Conservation (phyloP, 2,797 vertebrate genomes). For the Scolopax bukidnonensis region DNA sequence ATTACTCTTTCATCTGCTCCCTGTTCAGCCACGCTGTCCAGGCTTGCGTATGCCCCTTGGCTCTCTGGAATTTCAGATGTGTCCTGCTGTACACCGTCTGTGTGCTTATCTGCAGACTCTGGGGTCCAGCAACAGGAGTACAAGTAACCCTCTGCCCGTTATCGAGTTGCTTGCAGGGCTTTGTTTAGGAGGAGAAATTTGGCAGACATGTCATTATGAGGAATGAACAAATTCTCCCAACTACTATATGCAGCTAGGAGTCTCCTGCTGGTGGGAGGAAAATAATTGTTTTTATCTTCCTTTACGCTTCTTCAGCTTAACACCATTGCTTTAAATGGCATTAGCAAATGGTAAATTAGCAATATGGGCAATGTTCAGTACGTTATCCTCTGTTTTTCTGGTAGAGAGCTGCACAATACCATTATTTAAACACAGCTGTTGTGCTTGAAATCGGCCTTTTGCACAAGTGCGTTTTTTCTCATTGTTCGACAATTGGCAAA, state of each 20-base stretch:
- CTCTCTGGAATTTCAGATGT: not conserved
- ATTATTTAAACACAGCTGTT: not conserved
- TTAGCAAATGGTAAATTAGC: not conserved
- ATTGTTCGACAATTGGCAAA: not conserved
- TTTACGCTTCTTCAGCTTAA: not conserved
- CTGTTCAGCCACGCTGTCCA: not conserved
- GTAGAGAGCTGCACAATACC: not conserved
- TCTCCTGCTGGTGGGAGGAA: not conserved
- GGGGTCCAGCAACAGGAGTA: not conserved
- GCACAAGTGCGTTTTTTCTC: not conserved
- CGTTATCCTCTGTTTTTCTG: not conserved
- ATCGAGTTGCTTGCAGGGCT: not conserved
- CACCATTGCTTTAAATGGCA: not conserved
- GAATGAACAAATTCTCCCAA: not conserved
- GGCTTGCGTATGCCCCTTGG: not conserved
- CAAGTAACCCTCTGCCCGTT: not conserved
- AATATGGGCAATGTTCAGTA: not conserved
- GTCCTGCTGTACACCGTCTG: not conserved
- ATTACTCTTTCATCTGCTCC: not conserved
- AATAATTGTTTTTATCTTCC: not conserved
- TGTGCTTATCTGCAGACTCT: not conserved
- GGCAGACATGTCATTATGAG: constrained; percentile 27
- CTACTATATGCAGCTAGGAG: not conserved
- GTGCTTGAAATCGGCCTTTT: not conserved
- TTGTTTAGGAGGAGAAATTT: constrained; percentile 3